These are phyloP conservation scores for Lydus trimaculatus DNA, from an alignment of 2,888 invertebrate species.

Conservation along the genomic window DNA sequence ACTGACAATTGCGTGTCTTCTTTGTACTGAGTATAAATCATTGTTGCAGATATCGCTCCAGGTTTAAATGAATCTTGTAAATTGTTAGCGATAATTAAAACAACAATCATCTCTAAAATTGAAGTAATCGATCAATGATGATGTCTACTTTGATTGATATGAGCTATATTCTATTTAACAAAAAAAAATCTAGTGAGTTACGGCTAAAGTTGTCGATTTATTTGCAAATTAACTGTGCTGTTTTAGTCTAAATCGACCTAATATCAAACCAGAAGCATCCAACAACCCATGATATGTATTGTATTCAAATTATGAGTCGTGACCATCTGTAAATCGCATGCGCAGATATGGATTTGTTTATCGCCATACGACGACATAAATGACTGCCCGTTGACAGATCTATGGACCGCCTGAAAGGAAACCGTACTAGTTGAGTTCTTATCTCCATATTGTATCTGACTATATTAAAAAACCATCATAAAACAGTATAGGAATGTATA, in stretches of 20 bases:
- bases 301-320: slow-evolving; percentile 62
- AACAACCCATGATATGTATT: slow-evolving; percentile 48
- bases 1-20: slow-evolving; percentile 35
- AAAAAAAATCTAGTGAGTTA: too few relatives aligned
- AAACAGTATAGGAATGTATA: not conserved
- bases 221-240: not conserved
- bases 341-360: slow-evolving; percentile 60
- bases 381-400: slow-evolving; percentile 59
- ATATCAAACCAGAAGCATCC: slow-evolving; percentile 17
- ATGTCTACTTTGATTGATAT: not conserved
- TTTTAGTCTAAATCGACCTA: not conserved
- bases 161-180: too few relatives aligned
- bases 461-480: slow-evolving; percentile 33
- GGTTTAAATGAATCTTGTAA: slow-evolving; percentile 17
- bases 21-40: slow-evolving; percentile 28
- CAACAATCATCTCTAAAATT: not conserved
- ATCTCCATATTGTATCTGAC: slow-evolving; percentile 48
- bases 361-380: slow-evolving; percentile 57
- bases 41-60: slow-evolving; percentile 25
- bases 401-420: slow-evolving; percentile 54
- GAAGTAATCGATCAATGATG: not conserved
- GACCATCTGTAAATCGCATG: slow-evolving; percentile 56
- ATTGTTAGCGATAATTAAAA: slow-evolving; percentile 5
- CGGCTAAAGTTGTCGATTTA: not conserved
- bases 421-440: slow-evolving; percentile 47